phyloP scores from a whole-genome alignment of 1,140 invertebrate species.

The Orius insidiosus region DNA sequence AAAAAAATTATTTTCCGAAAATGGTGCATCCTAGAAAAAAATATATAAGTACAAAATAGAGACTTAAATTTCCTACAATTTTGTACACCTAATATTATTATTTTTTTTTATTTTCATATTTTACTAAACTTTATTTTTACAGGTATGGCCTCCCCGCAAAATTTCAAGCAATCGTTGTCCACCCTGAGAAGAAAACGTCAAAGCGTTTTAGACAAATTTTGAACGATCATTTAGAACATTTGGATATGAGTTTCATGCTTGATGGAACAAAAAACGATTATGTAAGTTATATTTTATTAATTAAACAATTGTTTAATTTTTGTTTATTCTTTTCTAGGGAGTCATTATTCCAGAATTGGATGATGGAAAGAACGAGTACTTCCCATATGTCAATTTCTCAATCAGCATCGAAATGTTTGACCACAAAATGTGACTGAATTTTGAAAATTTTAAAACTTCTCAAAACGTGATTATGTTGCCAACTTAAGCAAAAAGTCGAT shows the following conservation, averaged over 20 bases:
- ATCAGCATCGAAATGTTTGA: slow-evolving; percentile 89
- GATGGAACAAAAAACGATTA: neutral
- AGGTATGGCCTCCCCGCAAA: slow-evolving; percentile 94
- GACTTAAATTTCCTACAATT: too few species aligned
- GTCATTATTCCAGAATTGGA: slow-evolving; percentile 42
- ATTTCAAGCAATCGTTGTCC: slow-evolving; percentile 89
- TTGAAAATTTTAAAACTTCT: too few species aligned
- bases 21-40: too few species aligned
- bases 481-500: too few species aligned
- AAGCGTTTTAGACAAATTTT: slow-evolving; percentile 83
- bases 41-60: too few species aligned
- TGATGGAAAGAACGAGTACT: slow-evolving; percentile 83
- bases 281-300: neutral
- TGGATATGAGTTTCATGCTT: slow-evolving; percentile 70
- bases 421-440: slow-evolving; percentile 33
- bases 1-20: too few species aligned
- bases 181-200: slow-evolving; percentile 78
- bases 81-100: too few species aligned
- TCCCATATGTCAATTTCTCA: slow-evolving; percentile 94
- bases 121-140: neutral
- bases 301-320: too few species aligned
- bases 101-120: too few species aligned
- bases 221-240: slow-evolving; percentile 82
- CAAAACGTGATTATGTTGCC: too few species aligned
- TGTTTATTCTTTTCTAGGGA: too few species aligned